Percentiles rank a stretch among this genome's conserved stretches.
Evolutionary conservation across 1,140 invertebrate genomes (phyloP).

Genomic region (Pseudoatta argentina): DNA sequence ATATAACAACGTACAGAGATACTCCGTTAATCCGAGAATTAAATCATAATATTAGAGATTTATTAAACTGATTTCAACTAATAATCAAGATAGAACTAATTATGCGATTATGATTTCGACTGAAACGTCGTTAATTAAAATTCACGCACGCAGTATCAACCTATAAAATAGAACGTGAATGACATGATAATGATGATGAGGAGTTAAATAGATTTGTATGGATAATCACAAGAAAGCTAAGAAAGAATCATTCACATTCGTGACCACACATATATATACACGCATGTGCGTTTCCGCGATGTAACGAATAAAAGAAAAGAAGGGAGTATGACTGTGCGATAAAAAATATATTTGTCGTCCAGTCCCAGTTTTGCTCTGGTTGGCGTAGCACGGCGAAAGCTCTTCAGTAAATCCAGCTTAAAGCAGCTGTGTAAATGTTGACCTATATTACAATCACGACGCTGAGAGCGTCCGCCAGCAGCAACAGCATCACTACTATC

Average conservation of each 20-base stretch:
- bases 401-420: constrained; percentile 85
- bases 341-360: constrained; percentile 84
- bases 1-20: constrained; percentile 7
- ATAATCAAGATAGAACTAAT: background rate
- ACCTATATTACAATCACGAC: constrained; percentile 85
- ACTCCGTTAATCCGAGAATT: constrained; percentile 14
- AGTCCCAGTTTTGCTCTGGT: constrained; percentile 82
- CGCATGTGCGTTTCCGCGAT: constrained; percentile 41
- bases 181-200: background rate
- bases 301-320: constrained; percentile 49
- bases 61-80: constrained; percentile 1
- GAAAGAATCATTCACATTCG: background rate
- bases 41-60: background rate
- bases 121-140: background rate
- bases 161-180: background rate
- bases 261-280: background rate
- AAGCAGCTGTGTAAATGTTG: constrained; percentile 86
- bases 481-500: constrained; percentile 41
- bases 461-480: constrained; percentile 33
- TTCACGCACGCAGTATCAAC: background rate
- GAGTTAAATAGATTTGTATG: background rate
- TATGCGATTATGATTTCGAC: background rate
- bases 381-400: constrained; percentile 81
- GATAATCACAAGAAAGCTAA: background rate
- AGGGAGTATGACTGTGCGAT: constrained; percentile 31